Conservation (phyloP, 2,888 invertebrate genomes). For the Gymnocheta viridis region DNA sequence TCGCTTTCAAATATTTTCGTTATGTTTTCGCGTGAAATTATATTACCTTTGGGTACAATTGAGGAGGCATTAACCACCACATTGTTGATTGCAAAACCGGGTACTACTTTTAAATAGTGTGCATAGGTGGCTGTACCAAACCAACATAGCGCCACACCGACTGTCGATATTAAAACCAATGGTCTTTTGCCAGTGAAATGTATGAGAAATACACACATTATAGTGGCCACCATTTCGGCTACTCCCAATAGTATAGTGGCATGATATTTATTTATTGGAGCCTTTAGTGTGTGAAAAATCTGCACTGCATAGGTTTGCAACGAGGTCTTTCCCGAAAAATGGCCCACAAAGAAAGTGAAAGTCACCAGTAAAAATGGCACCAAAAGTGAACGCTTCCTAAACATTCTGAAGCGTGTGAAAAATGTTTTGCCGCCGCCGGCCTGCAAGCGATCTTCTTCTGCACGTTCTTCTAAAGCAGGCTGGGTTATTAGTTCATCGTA, state of each 20-base stretch:
- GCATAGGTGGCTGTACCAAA: constrained; percentile 82
- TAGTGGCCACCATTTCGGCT: constrained; percentile 87
- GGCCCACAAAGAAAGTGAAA: constrained; percentile 87
- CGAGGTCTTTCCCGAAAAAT: constrained; percentile 89
- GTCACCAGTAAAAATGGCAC: constrained; percentile 87
- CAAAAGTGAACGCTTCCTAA: constrained; percentile 85
- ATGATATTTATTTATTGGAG: constrained; percentile 89
- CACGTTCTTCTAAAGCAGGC: constrained; percentile 75
- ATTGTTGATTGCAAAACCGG: constrained; percentile 80
- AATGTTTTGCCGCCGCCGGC: constrained; percentile 67
- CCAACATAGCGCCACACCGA: constrained; percentile 87
- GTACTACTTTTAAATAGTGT: constrained; percentile 80
- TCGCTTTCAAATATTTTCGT: constrained; percentile 79
- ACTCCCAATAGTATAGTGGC: constrained; percentile 89
- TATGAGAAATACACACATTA: constrained; percentile 86
- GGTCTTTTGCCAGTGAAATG: constrained; percentile 89
- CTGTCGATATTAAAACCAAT: constrained; percentile 86
- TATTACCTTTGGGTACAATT: constrained; percentile 76
- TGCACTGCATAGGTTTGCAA: constrained; percentile 89
- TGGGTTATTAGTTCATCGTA: constrained; percentile 79
- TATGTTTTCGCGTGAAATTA: constrained; percentile 79
- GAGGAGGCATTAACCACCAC: constrained; percentile 81
- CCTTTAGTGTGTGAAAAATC: constrained; percentile 87
- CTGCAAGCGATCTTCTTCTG: constrained; percentile 68
- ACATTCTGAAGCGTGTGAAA: constrained; percentile 81